Evolutionary conservation across 1,140 invertebrate genomes (phyloP).

Genomic region (Eumeta japonica): DNA sequence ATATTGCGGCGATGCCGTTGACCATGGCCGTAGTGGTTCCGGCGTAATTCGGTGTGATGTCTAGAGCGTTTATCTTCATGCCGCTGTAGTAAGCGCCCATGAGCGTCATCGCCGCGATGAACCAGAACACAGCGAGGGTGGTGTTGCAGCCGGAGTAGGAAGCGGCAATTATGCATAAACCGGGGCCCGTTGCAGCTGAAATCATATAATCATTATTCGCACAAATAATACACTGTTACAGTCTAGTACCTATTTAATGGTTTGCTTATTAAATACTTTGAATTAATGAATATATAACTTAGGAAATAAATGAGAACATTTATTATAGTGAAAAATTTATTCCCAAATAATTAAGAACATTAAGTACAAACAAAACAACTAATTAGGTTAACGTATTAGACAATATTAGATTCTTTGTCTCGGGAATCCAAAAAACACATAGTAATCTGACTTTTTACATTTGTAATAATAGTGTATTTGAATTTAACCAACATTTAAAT

Average conservation of each 20-base stretch:
- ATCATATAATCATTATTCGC: conserved; percentile 18
- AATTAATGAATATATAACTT: no score
- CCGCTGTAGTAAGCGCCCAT: conserved; percentile 77
- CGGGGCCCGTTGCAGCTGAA: conserved; percentile 70
- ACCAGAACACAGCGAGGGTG: conserved; percentile 63
- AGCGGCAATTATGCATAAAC: conserved; percentile 76
- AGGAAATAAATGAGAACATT: no score
- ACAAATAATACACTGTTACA: no score
- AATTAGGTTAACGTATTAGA: no score
- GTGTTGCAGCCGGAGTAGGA: conserved; percentile 77
- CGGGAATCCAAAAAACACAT: no score
- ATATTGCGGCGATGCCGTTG: conserved; percentile 79
- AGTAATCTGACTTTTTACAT: no score
- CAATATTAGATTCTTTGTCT: no score
- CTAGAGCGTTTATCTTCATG: conserved; percentile 78
- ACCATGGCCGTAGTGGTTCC: conserved; percentile 81
- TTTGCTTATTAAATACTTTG: no score
- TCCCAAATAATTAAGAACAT: background rate
- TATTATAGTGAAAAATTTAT: background rate
- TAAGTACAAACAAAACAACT: no score
- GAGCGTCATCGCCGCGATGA: conserved; percentile 70
- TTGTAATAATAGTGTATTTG: no score
- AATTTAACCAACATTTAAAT: no score
- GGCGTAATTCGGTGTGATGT: conserved; percentile 80
- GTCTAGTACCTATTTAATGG: no score